Conservation (phyloP, 2,888 invertebrate species). For the Agrypnus murinus region DNA sequence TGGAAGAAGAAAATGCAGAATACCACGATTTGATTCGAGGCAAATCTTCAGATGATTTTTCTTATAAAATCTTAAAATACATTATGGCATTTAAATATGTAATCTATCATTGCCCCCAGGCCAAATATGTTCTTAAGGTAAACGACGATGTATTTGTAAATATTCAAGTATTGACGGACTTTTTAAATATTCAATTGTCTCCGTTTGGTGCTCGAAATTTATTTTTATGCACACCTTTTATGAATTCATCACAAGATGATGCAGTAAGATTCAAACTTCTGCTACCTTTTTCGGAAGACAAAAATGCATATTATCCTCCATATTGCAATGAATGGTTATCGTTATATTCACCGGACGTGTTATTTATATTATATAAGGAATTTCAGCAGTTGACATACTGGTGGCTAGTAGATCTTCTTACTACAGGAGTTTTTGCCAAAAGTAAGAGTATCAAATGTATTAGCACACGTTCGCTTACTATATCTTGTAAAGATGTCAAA, state of each 20-base stretch:
- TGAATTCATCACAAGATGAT: no score
- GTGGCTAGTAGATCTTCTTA: conserved; percentile 84
- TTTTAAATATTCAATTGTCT: conserved; percentile 75
- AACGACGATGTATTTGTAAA: conserved; percentile 89
- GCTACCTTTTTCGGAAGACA: conserved; percentile 79
- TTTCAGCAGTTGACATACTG: conserved; percentile 77
- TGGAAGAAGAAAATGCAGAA: conserved; percentile 74
- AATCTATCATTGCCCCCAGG: conserved; percentile 79
- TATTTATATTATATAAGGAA: conserved; percentile 73
- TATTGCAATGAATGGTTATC: conserved; percentile 84
- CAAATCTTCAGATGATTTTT: conserved; percentile 83
- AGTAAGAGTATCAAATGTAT: conserved; percentile 75
- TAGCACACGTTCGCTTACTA: conserved; percentile 63
- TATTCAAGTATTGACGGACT: conserved; percentile 76
- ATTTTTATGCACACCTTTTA: conserved; percentile 79
- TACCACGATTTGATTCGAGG: conserved; percentile 85
- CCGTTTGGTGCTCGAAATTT: conserved; percentile 77
- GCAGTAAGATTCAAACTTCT: no score
- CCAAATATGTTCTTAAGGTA: conserved; percentile 80
- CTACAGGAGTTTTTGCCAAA: conserved; percentile 78
- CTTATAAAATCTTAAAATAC: conserved; percentile 90
- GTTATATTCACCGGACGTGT: conserved; percentile 76
- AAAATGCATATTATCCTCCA: conserved; percentile 78
- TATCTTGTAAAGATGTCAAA: conserved; percentile 19
- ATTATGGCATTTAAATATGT: conserved; percentile 88